phyloP scores from a whole-genome alignment of 1,140 invertebrate species.

The Latrodectus geometricus region DNA sequence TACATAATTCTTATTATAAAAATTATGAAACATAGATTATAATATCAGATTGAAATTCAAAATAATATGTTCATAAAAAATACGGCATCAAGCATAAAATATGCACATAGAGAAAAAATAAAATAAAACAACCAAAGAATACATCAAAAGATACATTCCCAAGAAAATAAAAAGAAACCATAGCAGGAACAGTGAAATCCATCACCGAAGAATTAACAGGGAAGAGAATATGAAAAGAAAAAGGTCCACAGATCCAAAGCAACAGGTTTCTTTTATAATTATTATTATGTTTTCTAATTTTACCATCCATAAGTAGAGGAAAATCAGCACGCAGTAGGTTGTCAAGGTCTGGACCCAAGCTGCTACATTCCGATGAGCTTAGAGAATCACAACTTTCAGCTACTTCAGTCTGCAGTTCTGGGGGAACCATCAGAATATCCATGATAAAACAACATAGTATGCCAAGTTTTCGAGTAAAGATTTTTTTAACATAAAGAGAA shows the following conservation, averaged over 20 bases:
- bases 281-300: conserved; percentile 26
- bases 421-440: conserved; percentile 34
- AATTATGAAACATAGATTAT: too few relatives aligned
- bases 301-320: conserved; percentile 59
- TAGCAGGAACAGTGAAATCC: conserved; percentile 16
- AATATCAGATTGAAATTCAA: too few relatives aligned
- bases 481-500: conserved; percentile 7
- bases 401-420: conserved; percentile 57
- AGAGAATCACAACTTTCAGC: conserved; percentile 58
- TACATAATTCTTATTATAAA: too few relatives aligned
- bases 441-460: conserved; percentile 26
- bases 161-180: conserved; percentile 16
- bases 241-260: conserved; percentile 15
- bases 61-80: background rate
- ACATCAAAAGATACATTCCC: background rate
- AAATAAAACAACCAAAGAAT: conserved; percentile 28
- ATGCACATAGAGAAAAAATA: background rate
- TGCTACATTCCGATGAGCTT: conserved; percentile 59
- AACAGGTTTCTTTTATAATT: conserved; percentile 1
- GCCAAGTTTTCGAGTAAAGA: background rate
- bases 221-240: background rate
- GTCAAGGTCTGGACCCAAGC: conserved; percentile 59
- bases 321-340: conserved; percentile 59
- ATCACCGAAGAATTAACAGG: conserved; percentile 46
- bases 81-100: background rate